Evolutionary conservation across 2,888 invertebrate species (phyloP).

Genomic region (Deilephila elpenor): DNA sequence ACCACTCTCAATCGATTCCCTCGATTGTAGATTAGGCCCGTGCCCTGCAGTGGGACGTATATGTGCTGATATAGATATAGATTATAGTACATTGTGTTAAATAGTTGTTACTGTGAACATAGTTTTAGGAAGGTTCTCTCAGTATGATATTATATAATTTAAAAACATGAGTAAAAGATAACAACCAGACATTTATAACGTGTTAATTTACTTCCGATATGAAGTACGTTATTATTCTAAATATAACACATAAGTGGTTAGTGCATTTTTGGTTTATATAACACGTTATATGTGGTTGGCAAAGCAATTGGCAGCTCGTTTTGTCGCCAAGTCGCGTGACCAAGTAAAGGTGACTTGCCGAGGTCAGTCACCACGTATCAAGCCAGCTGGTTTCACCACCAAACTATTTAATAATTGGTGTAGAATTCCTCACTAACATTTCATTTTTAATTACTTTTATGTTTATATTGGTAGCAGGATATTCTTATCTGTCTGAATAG

Average conservation of each 20-base stretch:
- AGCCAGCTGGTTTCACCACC: neutral
- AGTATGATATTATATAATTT: too few relatives aligned
- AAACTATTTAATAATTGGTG: neutral
- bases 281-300: neutral
- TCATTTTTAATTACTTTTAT: neutral
- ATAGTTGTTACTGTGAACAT: neutral
- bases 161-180: too few relatives aligned
- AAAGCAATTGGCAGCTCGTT: neutral
- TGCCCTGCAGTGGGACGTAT: too few relatives aligned
- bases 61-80: too few relatives aligned
- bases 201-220: neutral
- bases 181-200: too few relatives aligned
- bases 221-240: neutral
- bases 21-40: too few relatives aligned
- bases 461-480: too few relatives aligned
- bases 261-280: neutral
- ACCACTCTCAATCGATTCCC: too few relatives aligned
- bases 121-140: too few relatives aligned
- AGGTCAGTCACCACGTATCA: neutral
- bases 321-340: conserved; percentile 4
- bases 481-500: too few relatives aligned
- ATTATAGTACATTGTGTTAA: neutral
- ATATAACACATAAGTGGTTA: neutral
- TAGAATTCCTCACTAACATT: neutral
- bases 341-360: conserved; percentile 4